Conservation (phyloP, 2,888 invertebrate species). For the Drepanosiphum platanoidis region DNA sequence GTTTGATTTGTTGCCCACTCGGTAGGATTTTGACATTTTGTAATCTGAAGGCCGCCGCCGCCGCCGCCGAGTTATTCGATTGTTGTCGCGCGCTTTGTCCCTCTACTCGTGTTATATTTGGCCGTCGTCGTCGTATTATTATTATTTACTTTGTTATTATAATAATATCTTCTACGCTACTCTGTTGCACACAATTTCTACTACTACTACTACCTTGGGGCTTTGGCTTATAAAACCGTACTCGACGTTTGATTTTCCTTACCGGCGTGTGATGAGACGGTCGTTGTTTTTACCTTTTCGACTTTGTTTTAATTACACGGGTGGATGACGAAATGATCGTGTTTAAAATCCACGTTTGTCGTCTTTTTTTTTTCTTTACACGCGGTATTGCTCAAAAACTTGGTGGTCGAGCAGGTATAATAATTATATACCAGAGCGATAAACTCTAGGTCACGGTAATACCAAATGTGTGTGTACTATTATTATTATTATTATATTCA, state of each 20-base stretch:
- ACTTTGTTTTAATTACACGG: too few species aligned
- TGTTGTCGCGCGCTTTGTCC: background rate
- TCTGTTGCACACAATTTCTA: background rate
- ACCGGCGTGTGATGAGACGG: too few species aligned
- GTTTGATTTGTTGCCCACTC: background rate
- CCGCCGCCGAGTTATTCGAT: background rate
- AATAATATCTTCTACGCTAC: background rate
- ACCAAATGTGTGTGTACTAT: background rate
- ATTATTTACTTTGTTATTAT: background rate
- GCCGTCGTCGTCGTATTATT: background rate
- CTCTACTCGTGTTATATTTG: background rate
- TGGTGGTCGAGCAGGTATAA: background rate
- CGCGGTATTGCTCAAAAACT: background rate
- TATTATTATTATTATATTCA: too few species aligned
- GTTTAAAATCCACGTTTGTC: background rate
- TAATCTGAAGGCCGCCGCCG: background rate
- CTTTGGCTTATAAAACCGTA: too few species aligned
- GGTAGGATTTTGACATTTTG: conserved; percentile 7
- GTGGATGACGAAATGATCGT: too few species aligned
- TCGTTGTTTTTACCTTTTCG: too few species aligned
- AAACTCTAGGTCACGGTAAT: conserved; percentile 48
- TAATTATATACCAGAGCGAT: conserved; percentile 17
- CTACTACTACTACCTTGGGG: background rate
- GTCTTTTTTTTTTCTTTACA: background rate
- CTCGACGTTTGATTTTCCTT: too few species aligned